Evolutionary conservation across 2,113 vertebrate genomes (phyloP).

Genomic region (Piprites chloris): DNA sequence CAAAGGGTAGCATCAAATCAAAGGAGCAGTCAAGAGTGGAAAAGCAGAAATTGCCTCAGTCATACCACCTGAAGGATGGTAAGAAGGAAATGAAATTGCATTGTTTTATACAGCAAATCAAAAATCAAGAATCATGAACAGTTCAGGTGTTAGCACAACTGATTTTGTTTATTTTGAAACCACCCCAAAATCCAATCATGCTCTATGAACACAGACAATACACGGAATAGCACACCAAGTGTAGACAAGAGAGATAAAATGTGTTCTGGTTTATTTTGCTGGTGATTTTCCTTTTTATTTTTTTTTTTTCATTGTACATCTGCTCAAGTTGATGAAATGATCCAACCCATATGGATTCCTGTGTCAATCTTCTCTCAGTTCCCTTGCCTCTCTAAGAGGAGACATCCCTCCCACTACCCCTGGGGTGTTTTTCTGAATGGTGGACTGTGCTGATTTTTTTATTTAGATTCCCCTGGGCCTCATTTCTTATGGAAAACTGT

Average conservation of each 20-base stretch:
- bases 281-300: neutral
- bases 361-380: neutral
- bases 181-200: conserved; percentile 19
- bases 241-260: neutral
- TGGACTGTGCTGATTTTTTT: neutral
- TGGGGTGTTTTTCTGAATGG: neutral
- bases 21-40: neutral
- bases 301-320: neutral
- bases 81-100: neutral
- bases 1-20: neutral
- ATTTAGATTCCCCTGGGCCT: neutral
- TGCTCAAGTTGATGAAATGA: neutral
- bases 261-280: neutral
- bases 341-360: neutral
- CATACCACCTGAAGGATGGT: neutral
- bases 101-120: neutral
- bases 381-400: neutral
- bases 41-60: neutral
- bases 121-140: neutral
- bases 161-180: conserved; percentile 59
- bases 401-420: neutral
- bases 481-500: neutral
- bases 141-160: neutral
- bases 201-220: conserved; percentile 39
- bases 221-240: neutral